Base-by-base conservation (phyloP, 2,797 vertebrate species). In the Iguana delicatissima region DNA sequence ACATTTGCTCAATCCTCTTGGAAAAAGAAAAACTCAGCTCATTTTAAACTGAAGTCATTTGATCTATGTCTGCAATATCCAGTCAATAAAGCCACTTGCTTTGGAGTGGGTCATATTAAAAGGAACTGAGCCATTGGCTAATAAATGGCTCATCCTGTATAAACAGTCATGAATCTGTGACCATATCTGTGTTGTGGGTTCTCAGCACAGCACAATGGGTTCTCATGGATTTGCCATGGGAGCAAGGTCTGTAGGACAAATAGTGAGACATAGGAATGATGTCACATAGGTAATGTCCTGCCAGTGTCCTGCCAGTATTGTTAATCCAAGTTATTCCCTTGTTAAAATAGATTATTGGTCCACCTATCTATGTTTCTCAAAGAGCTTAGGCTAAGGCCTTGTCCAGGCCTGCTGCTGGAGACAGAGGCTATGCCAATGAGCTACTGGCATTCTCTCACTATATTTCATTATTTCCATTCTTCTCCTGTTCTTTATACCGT, bases 1-100 rank as follows among this genome's bases (percentile, higher is more conserved):
- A 9, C 77, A 80, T 88, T 80, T 91, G 81, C 29, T 72, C 87
- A 80, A 73, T 24, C 35, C 62, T 24, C 29, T 57, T 88, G 86
- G 81, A 72, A 84, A 84, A 88, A 80, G 62, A 76, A 84, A n/a
- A 84, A 50, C 59, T n/a, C 79, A 20, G 1, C 64, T 18, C 38
- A 20, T 24, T 67, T 52, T 76, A 79, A 84, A 52, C 16, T 64
- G 42, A 26, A 52, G 83, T 89, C 73, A 84, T 74, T 84, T 79
- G 73, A 89, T 55, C n/a, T 77, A 35, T 52, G 59, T 76, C 73
- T 77, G 62, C 42, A 67, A 20, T 52, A 67, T 4, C n/a, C 13
- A 79, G 76, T 46, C 76, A 50, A 26, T 79, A 26, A 73, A 3
- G 72, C n/a, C 7, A 64, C 46, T 77, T 84, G 16, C 4, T 38